A percentile compares a stretch with the other conserved stretches of the same genome.
These are phyloP conservation scores for Sebastes itinus DNA, from an alignment of 2,797 vertebrate species.

Conservation along the genomic window DNA sequence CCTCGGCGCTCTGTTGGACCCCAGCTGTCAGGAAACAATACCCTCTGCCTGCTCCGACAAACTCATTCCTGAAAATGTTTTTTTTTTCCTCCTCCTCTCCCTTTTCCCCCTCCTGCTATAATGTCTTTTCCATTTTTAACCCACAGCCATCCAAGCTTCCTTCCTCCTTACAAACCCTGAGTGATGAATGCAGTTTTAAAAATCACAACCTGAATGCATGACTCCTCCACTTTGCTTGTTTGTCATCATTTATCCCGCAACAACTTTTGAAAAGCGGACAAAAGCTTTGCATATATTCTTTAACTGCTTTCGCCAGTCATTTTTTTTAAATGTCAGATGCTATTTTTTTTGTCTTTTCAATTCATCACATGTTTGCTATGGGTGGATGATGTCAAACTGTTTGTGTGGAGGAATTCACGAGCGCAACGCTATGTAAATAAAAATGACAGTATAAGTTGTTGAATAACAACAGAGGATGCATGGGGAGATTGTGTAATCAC, in stretches of 20 bases:
- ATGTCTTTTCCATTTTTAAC: conserved; percentile 90
- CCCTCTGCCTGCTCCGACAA: conserved; percentile 84
- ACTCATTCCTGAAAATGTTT: conserved; percentile 87
- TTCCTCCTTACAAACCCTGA: conserved; percentile 77
- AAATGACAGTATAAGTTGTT: neutral
- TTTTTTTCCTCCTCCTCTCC: conserved; percentile 65
- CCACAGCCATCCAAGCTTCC: conserved; percentile 83
- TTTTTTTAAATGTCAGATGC: conserved; percentile 4
- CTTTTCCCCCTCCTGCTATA: conserved; percentile 74
- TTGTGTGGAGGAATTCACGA: conserved; percentile 29
- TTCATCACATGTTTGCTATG: conserved; percentile 40
- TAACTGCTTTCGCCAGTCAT: neutral
- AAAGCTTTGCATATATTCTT: conserved; percentile 27
- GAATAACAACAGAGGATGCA: conserved; percentile 14
- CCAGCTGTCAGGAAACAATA: conserved; percentile 90
- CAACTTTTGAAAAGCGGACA: conserved; percentile 39
- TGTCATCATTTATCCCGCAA: conserved; percentile 62
- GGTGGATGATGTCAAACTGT: conserved; percentile 8
- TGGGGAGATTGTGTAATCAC: conserved; percentile 3
- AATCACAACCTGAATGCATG: conserved; percentile 66
- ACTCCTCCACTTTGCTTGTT: conserved; percentile 63
- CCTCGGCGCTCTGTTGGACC: conserved; percentile 77
- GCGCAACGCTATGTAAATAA: conserved; percentile 24
- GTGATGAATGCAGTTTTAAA: conserved; percentile 78
- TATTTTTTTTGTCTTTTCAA: conserved; percentile 25